These are phyloP conservation scores for Zaprionus ghesquierei DNA, from an alignment of 1,140 invertebrate genomes.

Conservation along the genomic window DNA sequence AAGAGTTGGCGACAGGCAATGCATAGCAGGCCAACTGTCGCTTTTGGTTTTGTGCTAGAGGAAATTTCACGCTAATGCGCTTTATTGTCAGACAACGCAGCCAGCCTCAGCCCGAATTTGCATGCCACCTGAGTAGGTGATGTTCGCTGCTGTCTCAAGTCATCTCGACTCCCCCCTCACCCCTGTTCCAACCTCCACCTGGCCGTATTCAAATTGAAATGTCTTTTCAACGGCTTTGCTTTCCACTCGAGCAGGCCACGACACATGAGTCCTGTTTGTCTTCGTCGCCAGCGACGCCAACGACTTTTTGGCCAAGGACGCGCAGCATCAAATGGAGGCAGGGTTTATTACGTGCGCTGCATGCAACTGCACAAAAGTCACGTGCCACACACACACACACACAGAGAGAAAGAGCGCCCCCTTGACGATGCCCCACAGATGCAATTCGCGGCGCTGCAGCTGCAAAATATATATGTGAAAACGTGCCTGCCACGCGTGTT, in stretches of 20 bases:
- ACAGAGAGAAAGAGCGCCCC: background rate
- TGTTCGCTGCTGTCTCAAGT: conserved; percentile 8
- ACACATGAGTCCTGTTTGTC: conserved; percentile 80
- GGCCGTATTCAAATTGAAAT: conserved; percentile 75
- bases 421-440: conserved; percentile 1
- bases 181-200: background rate
- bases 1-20: conserved; percentile 1
- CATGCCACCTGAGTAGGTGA: conserved; percentile 54
- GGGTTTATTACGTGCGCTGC: conserved; percentile 73
- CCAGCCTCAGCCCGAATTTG: conserved; percentile 46
- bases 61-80: conserved; percentile 72
- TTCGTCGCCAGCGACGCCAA: conserved; percentile 59
- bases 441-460: conserved; percentile 35
- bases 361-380: conserved; percentile 78
- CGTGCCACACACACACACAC: conserved; percentile 38
- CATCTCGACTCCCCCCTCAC: background rate
- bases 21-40: conserved; percentile 7
- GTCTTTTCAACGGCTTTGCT: conserved; percentile 80
- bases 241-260: conserved; percentile 72
- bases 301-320: conserved; percentile 73
- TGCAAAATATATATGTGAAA: conserved; percentile 49
- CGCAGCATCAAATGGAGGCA: conserved; percentile 21
- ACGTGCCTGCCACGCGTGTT: conserved; percentile 58
- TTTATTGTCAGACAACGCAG: conserved; percentile 61
- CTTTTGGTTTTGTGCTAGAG: conserved; percentile 51